Evolutionary conservation across 2,113 vertebrate genomes (phyloP).

Genomic region (Dicerorhinus sumatrensis): DNA sequence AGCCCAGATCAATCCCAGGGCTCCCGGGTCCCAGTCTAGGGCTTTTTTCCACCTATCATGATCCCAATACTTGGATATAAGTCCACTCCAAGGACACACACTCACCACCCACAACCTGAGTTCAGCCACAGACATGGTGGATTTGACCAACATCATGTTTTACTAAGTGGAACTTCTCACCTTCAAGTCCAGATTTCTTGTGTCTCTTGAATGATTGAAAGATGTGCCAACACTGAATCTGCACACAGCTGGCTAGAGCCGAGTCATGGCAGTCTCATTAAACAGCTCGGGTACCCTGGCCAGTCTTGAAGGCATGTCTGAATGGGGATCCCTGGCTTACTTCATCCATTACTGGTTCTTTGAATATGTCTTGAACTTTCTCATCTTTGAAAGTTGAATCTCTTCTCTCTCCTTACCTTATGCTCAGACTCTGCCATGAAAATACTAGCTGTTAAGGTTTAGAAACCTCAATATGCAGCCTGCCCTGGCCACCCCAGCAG

Average conservation of each 20-base stretch:
- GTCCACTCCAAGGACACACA: neutral
- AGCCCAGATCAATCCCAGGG: neutral
- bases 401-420: neutral
- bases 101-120: neutral
- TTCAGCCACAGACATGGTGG: neutral
- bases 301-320: neutral
- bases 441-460: neutral
- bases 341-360: neutral
- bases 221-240: neutral
- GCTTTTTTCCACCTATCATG: neutral
- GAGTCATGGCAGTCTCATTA: no score
- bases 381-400: neutral
- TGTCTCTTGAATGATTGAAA: neutral
- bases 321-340: neutral
- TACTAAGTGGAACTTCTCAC: neutral
- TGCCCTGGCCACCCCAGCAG: neutral
- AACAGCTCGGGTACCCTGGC: no score
- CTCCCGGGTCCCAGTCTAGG: neutral
- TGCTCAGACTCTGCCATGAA: neutral
- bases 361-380: neutral
- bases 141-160: neutral
- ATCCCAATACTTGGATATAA: neutral
- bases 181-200: neutral
- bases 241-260: no score
- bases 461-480: neutral